Evolutionary conservation across 2,797 vertebrate genomes (phyloP).

Genomic region (Enteromius argenteus): DNA sequence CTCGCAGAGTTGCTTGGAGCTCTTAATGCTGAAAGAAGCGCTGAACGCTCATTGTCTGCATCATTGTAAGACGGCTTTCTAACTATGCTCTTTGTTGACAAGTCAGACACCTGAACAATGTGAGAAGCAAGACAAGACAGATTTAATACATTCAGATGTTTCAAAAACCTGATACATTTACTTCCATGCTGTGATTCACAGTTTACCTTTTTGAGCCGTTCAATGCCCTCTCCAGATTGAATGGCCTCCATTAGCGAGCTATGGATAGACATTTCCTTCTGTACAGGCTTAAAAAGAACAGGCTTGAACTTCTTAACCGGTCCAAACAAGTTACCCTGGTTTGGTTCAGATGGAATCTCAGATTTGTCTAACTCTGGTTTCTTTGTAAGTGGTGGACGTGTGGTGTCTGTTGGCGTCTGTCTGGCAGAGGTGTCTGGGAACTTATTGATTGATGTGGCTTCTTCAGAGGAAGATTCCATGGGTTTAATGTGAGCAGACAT

Average conservation of each 20-base stretch:
- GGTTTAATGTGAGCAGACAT: conserved; percentile 32
- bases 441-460: conserved; percentile 27
- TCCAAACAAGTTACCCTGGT: conserved; percentile 84
- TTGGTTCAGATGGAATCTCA: conserved; percentile 58
- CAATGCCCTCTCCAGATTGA: conserved; percentile 85
- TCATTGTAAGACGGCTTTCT: conserved; percentile 73
- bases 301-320: conserved; percentile 91
- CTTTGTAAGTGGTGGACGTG: conserved; percentile 62
- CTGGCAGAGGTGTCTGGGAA: conserved; percentile 11
- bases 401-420: conserved; percentile 55
- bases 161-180: not conserved
- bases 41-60: conserved; percentile 83
- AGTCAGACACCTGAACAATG: conserved; percentile 77
- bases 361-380: conserved; percentile 61
- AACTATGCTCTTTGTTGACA: conserved; percentile 59
- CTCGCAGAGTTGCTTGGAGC: conserved; percentile 77
- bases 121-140: not conserved
- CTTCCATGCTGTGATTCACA: not conserved
- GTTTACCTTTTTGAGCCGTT: conserved; percentile 89
- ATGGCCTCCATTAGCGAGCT: conserved; percentile 94
- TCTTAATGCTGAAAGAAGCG: conserved; percentile 90
- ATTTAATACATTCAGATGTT: not conserved
- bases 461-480: conserved; percentile 8
- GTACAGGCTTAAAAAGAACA: conserved; percentile 82
- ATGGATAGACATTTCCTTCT: conserved; percentile 88